phyloP scores from a whole-genome alignment of 2,888 invertebrate genomes.

The Tenthredo amoena region DNA sequence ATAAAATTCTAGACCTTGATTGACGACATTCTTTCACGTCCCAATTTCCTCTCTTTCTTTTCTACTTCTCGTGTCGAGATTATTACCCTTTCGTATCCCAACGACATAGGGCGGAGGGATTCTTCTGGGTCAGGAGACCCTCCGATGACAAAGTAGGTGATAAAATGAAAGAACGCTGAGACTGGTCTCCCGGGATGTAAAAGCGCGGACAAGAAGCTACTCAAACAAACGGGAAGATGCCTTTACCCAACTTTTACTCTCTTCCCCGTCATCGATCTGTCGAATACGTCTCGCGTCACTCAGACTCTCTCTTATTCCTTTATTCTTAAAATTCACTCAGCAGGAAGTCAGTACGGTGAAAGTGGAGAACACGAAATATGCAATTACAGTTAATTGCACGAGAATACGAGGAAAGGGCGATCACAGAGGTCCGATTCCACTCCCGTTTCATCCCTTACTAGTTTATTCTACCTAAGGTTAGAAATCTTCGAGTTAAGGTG shows the following conservation, averaged over 20 bases:
- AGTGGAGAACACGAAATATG: background rate
- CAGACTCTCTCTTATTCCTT: background rate
- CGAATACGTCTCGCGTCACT: constrained; percentile 8
- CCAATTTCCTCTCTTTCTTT: constrained; percentile 55
- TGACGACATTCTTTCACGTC: constrained; percentile 57
- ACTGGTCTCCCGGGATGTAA: constrained; percentile 52
- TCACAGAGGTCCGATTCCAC: background rate
- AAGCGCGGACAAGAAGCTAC: constrained; percentile 27
- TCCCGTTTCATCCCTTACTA: background rate
- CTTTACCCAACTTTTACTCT: background rate
- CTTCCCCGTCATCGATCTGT: background rate
- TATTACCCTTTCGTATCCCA: constrained; percentile 54
- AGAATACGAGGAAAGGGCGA: background rate
- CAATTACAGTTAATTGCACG: background rate
- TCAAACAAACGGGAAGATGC: background rate
- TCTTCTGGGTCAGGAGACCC: constrained; percentile 29
- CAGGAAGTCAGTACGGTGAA: background rate
- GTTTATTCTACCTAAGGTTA: background rate
- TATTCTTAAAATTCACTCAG: background rate
- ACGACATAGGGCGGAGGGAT: constrained; percentile 60
- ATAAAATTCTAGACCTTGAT: background rate
- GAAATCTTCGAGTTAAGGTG: constrained; percentile 22
- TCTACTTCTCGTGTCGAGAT: constrained; percentile 44
- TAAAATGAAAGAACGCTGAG: constrained; percentile 58
- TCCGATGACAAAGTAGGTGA: constrained; percentile 56